phyloP scores from a whole-genome alignment of 2,888 invertebrate species.

The Trypoxylon attenuatum region DNA sequence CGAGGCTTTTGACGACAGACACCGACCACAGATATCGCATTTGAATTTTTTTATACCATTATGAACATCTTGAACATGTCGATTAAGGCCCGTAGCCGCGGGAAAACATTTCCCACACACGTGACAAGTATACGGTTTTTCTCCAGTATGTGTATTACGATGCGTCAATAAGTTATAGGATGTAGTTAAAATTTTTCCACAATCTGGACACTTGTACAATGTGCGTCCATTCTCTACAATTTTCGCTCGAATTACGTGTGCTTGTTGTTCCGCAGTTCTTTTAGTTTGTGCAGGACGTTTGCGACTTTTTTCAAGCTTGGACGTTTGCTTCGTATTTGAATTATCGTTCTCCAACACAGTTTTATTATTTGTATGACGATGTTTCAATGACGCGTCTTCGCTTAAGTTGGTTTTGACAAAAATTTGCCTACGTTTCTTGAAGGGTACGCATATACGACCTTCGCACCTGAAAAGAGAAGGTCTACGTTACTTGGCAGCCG shows the following conservation, averaged over 20 bases:
- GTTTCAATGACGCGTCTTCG: too few relatives aligned
- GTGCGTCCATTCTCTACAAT: conserved; percentile 74
- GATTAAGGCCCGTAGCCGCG: conserved; percentile 60
- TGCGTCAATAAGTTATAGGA: conserved; percentile 74
- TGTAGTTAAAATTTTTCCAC: conserved; percentile 78
- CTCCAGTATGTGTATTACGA: conserved; percentile 58
- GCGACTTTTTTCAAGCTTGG: not conserved
- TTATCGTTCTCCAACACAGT: too few relatives aligned
- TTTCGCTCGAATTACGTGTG: conserved; percentile 27
- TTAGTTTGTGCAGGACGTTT: not conserved
- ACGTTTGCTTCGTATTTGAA: not conserved
- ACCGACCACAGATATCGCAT: conserved; percentile 64
- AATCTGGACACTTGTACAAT: conserved; percentile 77
- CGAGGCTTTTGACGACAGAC: conserved; percentile 58
- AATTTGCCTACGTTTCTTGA: too few relatives aligned
- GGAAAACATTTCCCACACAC: conserved; percentile 68
- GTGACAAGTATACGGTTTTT: conserved; percentile 60
- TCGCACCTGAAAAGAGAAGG: conserved; percentile 60
- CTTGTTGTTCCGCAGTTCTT: conserved; percentile 5
- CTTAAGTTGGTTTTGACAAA: too few relatives aligned
- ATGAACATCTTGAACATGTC: conserved; percentile 66
- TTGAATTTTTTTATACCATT: conserved; percentile 57
- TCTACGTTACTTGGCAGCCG: conserved; percentile 38
- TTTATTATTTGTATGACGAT: too few relatives aligned
- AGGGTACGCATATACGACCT: not conserved